phyloP scores from a whole-genome alignment of 2,888 invertebrate species.

The Volucella bombylans region DNA sequence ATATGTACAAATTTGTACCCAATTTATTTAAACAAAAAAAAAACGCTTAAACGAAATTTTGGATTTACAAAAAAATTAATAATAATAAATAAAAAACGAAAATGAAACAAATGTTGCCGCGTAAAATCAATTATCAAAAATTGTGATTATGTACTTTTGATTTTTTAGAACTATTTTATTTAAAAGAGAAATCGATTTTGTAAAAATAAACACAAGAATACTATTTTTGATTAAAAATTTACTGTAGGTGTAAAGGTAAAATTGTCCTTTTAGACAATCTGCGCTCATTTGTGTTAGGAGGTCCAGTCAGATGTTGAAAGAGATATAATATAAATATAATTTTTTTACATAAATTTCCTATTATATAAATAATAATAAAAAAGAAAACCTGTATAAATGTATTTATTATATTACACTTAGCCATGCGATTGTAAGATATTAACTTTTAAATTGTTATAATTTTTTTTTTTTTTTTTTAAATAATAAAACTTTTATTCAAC shows the following conservation, averaged over 20 bases:
- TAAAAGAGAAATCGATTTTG: conserved; percentile 22
- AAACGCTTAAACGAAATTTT: conserved; percentile 1
- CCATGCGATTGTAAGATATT: conserved; percentile 66
- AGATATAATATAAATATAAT: conserved; percentile 39
- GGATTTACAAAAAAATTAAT: neutral
- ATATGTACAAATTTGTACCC: too few relatives aligned
- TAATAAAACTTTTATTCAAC: conserved; percentile 61
- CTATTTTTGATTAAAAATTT: conserved; percentile 70
- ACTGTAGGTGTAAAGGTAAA: conserved; percentile 68
- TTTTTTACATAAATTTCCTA: conserved; percentile 60
- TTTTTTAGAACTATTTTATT: conserved; percentile 29
- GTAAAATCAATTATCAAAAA: conserved; percentile 5
- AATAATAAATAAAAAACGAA: too few relatives aligned
- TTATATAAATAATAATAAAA: conserved; percentile 29
- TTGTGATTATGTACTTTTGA: conserved; percentile 43
- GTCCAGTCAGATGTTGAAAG: conserved; percentile 54
- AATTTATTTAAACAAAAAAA: neutral
- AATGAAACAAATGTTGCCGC: neutral
- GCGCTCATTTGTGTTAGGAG: conserved; percentile 46
- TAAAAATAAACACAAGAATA: conserved; percentile 31
- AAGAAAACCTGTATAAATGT: conserved; percentile 45
- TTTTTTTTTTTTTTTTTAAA: conserved; percentile 56
- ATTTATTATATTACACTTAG: conserved; percentile 41
- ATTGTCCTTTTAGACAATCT: conserved; percentile 70
- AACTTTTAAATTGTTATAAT: conserved; percentile 49